Evolutionary conservation across 2,797 vertebrate genomes (phyloP).

Genomic region (Zonotrichia albicollis): DNA sequence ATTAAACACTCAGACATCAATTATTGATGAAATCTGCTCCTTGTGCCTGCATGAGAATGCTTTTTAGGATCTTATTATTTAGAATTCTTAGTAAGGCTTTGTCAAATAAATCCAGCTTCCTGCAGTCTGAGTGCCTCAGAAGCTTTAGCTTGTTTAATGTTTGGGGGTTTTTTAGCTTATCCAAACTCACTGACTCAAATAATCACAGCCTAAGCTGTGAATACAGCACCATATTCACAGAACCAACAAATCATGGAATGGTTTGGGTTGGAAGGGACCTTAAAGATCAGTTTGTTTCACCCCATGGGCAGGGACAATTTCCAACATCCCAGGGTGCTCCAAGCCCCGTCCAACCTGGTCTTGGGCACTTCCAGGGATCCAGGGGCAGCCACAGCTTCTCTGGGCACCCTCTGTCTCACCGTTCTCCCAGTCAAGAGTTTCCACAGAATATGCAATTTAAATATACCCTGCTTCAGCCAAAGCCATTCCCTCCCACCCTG

Average conservation of each 20-base stretch:
- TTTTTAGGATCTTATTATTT: not conserved
- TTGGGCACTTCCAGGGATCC: not conserved
- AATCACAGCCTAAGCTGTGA: not conserved
- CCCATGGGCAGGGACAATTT: not conserved
- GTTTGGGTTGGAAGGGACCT: not conserved
- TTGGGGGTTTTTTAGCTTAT: not conserved
- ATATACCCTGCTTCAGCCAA: not conserved
- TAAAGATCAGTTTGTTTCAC: not conserved
- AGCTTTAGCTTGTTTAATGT: not conserved
- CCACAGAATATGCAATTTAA: not conserved
- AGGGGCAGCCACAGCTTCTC: not conserved
- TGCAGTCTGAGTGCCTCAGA: not conserved
- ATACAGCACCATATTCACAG: not conserved
- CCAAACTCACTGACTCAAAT: not conserved
- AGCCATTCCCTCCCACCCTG: not conserved
- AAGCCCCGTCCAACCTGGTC: rapidly evolving
- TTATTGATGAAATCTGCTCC: not conserved
- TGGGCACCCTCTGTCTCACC: not conserved
- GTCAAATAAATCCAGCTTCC: not conserved
- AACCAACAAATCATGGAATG: not conserved
- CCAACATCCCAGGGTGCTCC: rapidly evolving
- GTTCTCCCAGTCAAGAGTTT: not conserved
- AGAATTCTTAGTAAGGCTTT: not conserved
- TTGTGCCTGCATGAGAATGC: not conserved
- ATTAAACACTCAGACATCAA: not conserved